Percentiles rank a stretch among this genome's conserved stretches.
phyloP scores from a whole-genome alignment of 2,888 invertebrate species.

The Andrena chrysosceles region DNA sequence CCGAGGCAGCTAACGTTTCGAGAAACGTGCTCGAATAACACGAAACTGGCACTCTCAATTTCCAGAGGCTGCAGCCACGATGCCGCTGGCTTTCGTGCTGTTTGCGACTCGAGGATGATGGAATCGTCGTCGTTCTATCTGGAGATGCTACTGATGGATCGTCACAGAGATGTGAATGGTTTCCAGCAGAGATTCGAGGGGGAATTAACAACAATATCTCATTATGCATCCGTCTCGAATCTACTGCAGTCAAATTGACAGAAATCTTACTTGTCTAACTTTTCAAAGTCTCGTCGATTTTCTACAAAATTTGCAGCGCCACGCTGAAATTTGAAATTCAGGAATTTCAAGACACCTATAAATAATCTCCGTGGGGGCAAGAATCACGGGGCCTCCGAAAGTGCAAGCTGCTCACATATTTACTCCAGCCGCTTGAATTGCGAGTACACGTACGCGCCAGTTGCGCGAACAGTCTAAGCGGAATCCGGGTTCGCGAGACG shows the following conservation, averaged over 20 bases:
- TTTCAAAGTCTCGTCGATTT: too few relatives aligned
- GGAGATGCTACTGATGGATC: too few relatives aligned
- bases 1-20: not conserved
- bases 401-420: conserved; percentile 31
- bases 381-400: conserved; percentile 34
- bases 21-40: not conserved
- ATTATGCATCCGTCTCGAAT: too few relatives aligned
- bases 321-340: too few relatives aligned
- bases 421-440: conserved; percentile 4
- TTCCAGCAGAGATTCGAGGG: not conserved
- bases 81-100: not conserved
- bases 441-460: not conserved
- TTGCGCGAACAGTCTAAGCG: not conserved
- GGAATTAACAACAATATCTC: too few relatives aligned
- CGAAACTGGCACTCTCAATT: too few relatives aligned
- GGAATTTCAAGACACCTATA: conserved; percentile 49
- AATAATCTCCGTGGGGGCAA: conserved; percentile 31
- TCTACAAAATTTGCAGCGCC: too few relatives aligned
- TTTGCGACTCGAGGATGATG: not conserved
- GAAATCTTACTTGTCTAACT: too few relatives aligned
- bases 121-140: too few relatives aligned
- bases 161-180: not conserved
- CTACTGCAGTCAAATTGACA: too few relatives aligned
- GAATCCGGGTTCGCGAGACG: conserved; percentile 19
- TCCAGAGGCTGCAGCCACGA: too few relatives aligned